Percentiles rank a stretch among this genome's conserved stretches.
phyloP scores from a whole-genome alignment of 2,888 invertebrate species.

The Eristalis tenax region DNA sequence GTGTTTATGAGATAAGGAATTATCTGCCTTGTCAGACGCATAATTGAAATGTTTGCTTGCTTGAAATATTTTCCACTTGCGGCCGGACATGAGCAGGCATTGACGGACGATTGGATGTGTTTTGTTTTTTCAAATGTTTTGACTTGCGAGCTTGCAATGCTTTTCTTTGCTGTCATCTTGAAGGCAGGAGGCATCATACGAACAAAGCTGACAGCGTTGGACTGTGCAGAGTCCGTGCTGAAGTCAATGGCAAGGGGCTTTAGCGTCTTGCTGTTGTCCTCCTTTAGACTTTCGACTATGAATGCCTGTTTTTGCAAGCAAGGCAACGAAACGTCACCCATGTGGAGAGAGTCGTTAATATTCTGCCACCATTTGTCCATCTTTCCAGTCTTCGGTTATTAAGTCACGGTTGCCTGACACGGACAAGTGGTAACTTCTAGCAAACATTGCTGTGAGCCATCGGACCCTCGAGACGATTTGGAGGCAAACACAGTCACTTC shows the following conservation, averaged over 20 bases:
- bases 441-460: no score
- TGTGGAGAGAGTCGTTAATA: no score
- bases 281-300: no score
- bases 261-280: neutral
- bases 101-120: neutral
- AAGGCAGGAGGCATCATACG: neutral
- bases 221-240: neutral
- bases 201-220: no score
- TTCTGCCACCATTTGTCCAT: no score
- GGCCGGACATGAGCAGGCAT: slow-evolving; percentile 9
- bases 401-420: no score
- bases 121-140: neutral
- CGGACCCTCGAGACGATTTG: no score
- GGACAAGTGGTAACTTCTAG: no score
- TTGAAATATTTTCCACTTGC: slow-evolving; percentile 4
- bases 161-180: neutral
- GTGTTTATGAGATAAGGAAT: neutral
- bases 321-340: no score
- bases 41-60: slow-evolving; percentile 30
- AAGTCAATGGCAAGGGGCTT: neutral
- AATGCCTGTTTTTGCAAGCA: no score
- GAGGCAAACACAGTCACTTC: no score
- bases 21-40: slow-evolving; percentile 6
- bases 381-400: no score
- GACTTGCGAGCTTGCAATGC: neutral